phyloP scores from a whole-genome alignment of 37 sponge, comb jelly and placozoan genomes.

The Ianthella basta region DNA sequence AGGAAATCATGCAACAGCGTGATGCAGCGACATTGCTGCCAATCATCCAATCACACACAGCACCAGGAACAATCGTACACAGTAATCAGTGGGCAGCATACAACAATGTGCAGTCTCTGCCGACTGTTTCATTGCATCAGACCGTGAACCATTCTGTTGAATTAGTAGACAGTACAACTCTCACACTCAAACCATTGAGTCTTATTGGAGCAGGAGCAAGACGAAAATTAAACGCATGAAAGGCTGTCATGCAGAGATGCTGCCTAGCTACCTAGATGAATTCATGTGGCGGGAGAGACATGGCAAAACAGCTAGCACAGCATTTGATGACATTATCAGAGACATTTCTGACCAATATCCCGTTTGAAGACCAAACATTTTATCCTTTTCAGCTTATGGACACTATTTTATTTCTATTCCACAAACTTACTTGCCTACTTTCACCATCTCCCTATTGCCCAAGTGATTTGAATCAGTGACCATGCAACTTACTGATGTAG shows the following conservation, averaged over 20 bases:
- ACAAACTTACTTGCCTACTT: too few relatives aligned
- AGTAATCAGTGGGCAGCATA: conserved; percentile 71
- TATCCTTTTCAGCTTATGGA: too few relatives aligned
- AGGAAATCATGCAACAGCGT: conserved; percentile 48
- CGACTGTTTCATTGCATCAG: conserved; percentile 39
- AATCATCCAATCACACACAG: conserved; percentile 56
- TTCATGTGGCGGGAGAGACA: conserved; percentile 75
- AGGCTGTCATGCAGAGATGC: conserved; percentile 23
- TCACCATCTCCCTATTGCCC: too few relatives aligned
- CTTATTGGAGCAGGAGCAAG: conserved; percentile 62
- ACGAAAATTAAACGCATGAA: conserved; percentile 65
- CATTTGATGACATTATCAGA: conserved; percentile 12
- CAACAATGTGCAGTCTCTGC: conserved; percentile 15
- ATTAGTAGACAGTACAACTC: conserved; percentile 57
- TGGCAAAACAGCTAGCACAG: conserved; percentile 5
- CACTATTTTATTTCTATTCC: too few relatives aligned
- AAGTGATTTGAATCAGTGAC: too few relatives aligned
- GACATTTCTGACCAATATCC: conserved; percentile 47
- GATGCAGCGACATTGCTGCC: conserved; percentile 68
- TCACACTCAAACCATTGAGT: conserved; percentile 61
- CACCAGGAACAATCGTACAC: conserved; percentile 45
- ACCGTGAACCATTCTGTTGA: conserved; percentile 60
- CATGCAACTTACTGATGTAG: too few relatives aligned
- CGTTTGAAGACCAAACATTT: not conserved
- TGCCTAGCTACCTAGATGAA: conserved; percentile 70